Conservation (phyloP, 2,113 vertebrate genomes). For the Taxidea taxus region DNA sequence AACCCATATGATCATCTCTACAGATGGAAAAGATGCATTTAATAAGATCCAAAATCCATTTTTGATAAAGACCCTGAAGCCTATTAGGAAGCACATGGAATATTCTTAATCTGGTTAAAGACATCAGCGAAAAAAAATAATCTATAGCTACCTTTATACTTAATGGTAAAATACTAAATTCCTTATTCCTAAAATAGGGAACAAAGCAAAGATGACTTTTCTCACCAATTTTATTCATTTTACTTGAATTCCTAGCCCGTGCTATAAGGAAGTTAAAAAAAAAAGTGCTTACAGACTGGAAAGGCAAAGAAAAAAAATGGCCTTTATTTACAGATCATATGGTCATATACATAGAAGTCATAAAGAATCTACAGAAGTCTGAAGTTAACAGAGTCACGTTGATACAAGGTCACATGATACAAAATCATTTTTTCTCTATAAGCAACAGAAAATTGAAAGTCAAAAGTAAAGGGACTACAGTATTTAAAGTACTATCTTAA, state of each 20-base stretch:
- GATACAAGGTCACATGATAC: not conserved
- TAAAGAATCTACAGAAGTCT: not conserved
- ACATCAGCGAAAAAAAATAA: not conserved
- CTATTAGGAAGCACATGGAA: not conserved
- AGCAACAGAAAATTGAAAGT: slow-evolving; percentile 14
- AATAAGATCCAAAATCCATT: not conserved
- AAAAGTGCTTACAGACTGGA: not conserved
- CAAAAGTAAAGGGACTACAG: not conserved
- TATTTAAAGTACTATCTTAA: not conserved
- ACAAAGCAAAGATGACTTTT: not conserved
- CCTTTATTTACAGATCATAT: not conserved
- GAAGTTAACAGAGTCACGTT: not conserved
- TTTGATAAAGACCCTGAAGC: not conserved
- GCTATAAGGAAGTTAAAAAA: slow-evolving; percentile 22
- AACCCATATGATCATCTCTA: not conserved
- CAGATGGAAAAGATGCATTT: not conserved
- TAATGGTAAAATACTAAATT: not conserved
- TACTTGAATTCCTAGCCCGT: not conserved
- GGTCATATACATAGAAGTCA: not conserved
- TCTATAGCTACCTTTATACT: not conserved
- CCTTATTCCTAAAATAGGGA: not conserved
- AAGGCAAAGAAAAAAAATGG: not conserved
- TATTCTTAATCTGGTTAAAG: not conserved
- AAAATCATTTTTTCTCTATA: not conserved
- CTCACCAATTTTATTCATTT: not conserved